Percentiles rank a stretch among this genome's conserved stretches.
These are phyloP conservation scores for Vanacampus margaritifer DNA, from an alignment of 2,113 vertebrate genomes.

Conservation along the genomic window DNA sequence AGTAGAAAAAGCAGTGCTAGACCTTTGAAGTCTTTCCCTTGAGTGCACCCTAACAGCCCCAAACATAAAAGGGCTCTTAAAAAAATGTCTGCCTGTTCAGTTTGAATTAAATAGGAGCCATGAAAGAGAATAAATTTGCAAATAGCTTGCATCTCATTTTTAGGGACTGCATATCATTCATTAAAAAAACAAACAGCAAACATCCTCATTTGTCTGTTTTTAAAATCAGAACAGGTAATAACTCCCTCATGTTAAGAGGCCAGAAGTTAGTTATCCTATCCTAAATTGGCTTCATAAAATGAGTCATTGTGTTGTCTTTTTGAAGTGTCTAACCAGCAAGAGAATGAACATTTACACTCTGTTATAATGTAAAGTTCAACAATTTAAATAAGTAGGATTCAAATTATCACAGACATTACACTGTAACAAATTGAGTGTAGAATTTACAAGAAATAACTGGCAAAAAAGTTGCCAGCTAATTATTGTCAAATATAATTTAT, in stretches of 20 bases:
- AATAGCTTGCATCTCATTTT: constrained; percentile 60
- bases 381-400: background rate
- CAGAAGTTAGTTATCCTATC: constrained; percentile 4
- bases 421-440: too few relatives aligned
- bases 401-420: too few relatives aligned
- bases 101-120: constrained; percentile 52
- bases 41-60: constrained; percentile 28
- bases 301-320: background rate
- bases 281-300: background rate
- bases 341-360: background rate
- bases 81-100: constrained; percentile 49
- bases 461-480: too few relatives aligned
- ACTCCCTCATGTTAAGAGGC: constrained; percentile 16
- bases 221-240: constrained; percentile 19
- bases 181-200: constrained; percentile 22
- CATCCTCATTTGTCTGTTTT: constrained; percentile 23
- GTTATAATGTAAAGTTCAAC: background rate
- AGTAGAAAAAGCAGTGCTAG: constrained; percentile 12
- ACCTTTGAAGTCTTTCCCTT: constrained; percentile 57
- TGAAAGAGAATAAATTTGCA: constrained; percentile 62
- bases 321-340: background rate
- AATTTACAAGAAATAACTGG: too few relatives aligned
- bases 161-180: constrained; percentile 30
- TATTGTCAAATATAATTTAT: too few relatives aligned
- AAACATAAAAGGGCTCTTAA: constrained; percentile 41